Conservation (phyloP, 2,888 invertebrate genomes). For the Dyspetes luteomarginatus region DNA sequence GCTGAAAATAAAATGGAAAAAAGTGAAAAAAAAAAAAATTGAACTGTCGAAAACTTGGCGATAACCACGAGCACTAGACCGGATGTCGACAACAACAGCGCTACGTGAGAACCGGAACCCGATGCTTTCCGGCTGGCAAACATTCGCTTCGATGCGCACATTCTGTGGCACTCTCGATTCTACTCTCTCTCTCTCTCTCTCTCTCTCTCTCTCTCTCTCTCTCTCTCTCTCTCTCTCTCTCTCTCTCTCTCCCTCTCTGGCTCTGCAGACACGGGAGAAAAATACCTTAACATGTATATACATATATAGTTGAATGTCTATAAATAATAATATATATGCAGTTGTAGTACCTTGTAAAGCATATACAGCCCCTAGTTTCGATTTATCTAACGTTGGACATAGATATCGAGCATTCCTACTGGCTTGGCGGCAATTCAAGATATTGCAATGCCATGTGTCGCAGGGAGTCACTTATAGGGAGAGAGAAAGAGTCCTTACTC, state of each 20-base stretch:
- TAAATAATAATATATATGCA: conserved; percentile 40
- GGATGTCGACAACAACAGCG: conserved; percentile 56
- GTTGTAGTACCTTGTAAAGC: too few relatives aligned
- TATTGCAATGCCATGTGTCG: conserved; percentile 54
- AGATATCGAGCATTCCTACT: conserved; percentile 36
- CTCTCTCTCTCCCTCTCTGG: conserved; percentile 1
- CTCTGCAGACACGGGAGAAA: neutral
- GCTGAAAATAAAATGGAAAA: conserved; percentile 2
- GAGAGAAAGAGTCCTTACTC: neutral
- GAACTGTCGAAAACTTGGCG: conserved; percentile 42
- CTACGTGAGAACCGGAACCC: conserved; percentile 64
- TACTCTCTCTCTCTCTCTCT: conserved; percentile 2
- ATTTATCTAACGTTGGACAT: too few relatives aligned
- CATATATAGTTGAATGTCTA: neutral
- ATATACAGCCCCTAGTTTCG: too few relatives aligned
- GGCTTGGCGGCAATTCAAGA: conserved; percentile 32
- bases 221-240: conserved; percentile 7
- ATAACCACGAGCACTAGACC: conserved; percentile 54
- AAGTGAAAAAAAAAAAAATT: too few relatives aligned
- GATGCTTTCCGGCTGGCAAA: conserved; percentile 64
- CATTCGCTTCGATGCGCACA: conserved; percentile 60
- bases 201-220: neutral
- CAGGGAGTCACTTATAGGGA: neutral
- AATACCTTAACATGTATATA: neutral
- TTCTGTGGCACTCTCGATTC: conserved; percentile 55